Base-by-base conservation (phyloP, 2,113 vertebrate genomes). In the Stigmatopora argus region DNA sequence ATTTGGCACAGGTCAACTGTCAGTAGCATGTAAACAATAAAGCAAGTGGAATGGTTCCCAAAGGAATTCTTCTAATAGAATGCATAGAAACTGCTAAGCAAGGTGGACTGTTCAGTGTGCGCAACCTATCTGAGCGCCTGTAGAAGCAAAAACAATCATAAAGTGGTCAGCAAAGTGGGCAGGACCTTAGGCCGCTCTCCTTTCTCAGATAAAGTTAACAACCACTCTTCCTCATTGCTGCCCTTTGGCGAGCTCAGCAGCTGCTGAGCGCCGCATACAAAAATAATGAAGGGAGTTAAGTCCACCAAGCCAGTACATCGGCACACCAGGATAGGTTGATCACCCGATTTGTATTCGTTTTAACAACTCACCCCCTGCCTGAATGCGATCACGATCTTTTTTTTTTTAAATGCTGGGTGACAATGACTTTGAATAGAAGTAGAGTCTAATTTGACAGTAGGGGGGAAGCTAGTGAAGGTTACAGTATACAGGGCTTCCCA, bases 361-460 rank as follows among this genome's bases (percentile, higher is more conserved):
- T 77, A 85, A 62, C 74, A 73, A 79, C 66, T 71, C 59, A 38
- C 68, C 48, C 53, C 35, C 52, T 11, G 65, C 65, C 63, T 60
- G 64, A 65, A 62, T 9, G 23, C 23, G 21, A 73, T 69, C 52
- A 66, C 67, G 61, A 52, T 64, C 45, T 73, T 52, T 61, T 73
- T 67, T 31, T 31, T 31, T 31, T 31, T 67, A 17, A 70, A 19
- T 58, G 74, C 78, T 69, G 45, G 44, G 67, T 67, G 72, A 81
- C 83, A 77, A 73, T 85, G 86, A 79, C 79, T 81, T 73, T 83
- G 79, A 85, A 84, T 83, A 76, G 69, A 74, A 72, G 71, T 66
- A 49, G 71, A 74, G 71, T 70, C 58, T 86, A 78, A 83, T 84
- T 75, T 67, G 81, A 80, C 69, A 52, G 68, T 59, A 48, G 67